These are phyloP conservation scores for Pristis pectinata DNA, from an alignment of 2,797 vertebrate genomes.

Conservation along the genomic window DNA sequence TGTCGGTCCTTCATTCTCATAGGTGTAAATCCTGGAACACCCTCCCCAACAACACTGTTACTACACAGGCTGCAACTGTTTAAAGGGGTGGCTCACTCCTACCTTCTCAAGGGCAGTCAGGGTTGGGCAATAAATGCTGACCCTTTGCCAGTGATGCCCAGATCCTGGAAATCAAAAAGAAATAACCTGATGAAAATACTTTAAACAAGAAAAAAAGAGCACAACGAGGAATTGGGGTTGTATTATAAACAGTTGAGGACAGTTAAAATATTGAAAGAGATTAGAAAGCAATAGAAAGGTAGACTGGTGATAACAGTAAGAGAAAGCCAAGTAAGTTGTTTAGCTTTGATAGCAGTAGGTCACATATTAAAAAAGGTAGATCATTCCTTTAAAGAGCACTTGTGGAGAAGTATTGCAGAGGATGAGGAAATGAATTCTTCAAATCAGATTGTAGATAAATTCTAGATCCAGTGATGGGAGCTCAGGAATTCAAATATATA, in stretches of 20 bases:
- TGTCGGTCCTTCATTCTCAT: no score
- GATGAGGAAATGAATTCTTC: conserved; percentile 20
- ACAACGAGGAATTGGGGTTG: neutral
- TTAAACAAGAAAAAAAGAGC: neutral
- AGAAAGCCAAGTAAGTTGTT: neutral
- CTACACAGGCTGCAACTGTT: no score
- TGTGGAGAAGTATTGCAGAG: conserved; percentile 10
- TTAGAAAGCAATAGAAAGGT: neutral
- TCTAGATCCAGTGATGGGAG: neutral
- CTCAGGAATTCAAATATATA: neutral
- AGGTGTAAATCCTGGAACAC: no score
- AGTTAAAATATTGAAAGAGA: conserved; percentile 6
- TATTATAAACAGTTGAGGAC: neutral
- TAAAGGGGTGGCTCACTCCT: no score
- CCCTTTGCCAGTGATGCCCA: no score
- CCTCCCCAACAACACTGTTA: no score
- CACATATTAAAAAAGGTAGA: neutral
- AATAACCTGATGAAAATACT: neutral
- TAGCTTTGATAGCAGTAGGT: neutral
- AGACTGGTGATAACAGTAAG: neutral
- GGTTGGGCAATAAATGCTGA: no score
- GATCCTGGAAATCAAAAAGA: neutral
- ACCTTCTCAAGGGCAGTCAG: no score
- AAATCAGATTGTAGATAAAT: neutral
- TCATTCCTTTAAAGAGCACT: neutral